Conservation (phyloP, 2,888 invertebrate species). For the Yponomeuta evonymella region DNA sequence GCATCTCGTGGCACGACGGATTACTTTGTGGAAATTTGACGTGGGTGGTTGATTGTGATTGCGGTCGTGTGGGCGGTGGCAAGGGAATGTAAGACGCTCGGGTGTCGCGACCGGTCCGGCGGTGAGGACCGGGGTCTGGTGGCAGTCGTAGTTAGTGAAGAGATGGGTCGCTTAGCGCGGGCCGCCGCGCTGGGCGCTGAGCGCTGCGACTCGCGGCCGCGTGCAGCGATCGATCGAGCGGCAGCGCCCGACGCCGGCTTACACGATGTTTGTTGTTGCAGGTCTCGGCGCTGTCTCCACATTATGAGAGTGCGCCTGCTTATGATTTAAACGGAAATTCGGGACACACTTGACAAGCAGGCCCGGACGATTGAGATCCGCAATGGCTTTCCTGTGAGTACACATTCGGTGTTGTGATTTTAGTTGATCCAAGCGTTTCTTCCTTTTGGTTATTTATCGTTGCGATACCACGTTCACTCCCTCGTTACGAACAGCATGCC, state of each 20-base stretch:
- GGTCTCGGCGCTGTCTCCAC: constrained; percentile 54
- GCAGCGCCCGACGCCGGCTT: constrained; percentile 25
- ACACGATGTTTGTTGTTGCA: constrained; percentile 58
- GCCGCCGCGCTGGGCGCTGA: not conserved
- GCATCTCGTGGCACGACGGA: constrained; percentile 23
- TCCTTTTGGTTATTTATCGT: constrained; percentile 50
- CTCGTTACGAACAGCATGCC: constrained; percentile 76
- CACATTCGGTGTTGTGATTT: constrained; percentile 57
- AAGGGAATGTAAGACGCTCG: constrained; percentile 40
- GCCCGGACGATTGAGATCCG: constrained; percentile 42
- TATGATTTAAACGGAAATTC: constrained; percentile 58
- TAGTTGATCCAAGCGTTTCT: constrained; percentile 53
- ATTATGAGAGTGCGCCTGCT: constrained; percentile 66
- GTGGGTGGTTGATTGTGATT: constrained; percentile 47
- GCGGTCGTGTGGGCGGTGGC: constrained; percentile 38
- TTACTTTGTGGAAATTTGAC: constrained; percentile 38
- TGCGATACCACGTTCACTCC: constrained; percentile 75
- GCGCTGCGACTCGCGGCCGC: constrained; percentile 10
- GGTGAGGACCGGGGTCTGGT: no score
- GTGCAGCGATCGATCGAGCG: constrained; percentile 31
- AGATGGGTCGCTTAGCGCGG: constrained; percentile 4
- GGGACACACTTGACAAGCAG: constrained; percentile 37
- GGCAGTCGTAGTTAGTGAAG: no score
- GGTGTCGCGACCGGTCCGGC: constrained; percentile 28
- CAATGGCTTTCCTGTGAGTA: constrained; percentile 70